These are phyloP conservation scores for Melanotaenia maccullochi DNA, from an alignment of 2,797 vertebrate species.

Conservation along the genomic window DNA sequence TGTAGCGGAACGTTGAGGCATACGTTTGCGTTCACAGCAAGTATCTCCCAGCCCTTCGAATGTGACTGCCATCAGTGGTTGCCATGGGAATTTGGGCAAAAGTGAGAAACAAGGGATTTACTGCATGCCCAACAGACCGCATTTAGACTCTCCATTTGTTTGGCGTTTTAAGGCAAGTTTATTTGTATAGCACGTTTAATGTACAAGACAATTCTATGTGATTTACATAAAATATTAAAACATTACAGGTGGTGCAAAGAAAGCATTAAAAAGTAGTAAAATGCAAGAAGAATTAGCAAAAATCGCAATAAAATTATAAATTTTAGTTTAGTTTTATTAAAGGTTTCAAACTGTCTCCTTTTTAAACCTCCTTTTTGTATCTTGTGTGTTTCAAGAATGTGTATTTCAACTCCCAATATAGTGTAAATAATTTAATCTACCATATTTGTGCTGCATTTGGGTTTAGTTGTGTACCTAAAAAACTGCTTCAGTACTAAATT, in stretches of 20 bases:
- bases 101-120: constrained; percentile 42
- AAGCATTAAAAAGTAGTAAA: too few relatives aligned
- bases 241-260: too few relatives aligned
- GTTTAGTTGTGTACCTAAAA: not conserved
- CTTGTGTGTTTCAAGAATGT: not conserved
- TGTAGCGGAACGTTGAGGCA: too few relatives aligned
- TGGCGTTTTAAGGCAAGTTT: not conserved
- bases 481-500: not conserved
- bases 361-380: not conserved
- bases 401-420: not conserved
- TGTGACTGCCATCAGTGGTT: constrained; percentile 17
- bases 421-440: not conserved
- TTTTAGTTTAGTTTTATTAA: not conserved
- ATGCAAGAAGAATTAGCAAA: too few relatives aligned
- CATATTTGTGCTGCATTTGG: not conserved
- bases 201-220: too few relatives aligned
- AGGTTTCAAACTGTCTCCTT: not conserved
- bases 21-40: too few relatives aligned
- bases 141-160: constrained; percentile 46
- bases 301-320: too few relatives aligned
- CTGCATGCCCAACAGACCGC: constrained; percentile 20
- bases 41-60: not conserved
- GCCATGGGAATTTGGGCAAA: constrained; percentile 28
- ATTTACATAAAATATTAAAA: too few relatives aligned
- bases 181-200: too few relatives aligned